A percentile compares a stretch with the other conserved stretches of the same genome.
These are phyloP conservation scores for Latrodectus hesperus DNA, from an alignment of 2,888 invertebrate species.

Conservation along the genomic window DNA sequence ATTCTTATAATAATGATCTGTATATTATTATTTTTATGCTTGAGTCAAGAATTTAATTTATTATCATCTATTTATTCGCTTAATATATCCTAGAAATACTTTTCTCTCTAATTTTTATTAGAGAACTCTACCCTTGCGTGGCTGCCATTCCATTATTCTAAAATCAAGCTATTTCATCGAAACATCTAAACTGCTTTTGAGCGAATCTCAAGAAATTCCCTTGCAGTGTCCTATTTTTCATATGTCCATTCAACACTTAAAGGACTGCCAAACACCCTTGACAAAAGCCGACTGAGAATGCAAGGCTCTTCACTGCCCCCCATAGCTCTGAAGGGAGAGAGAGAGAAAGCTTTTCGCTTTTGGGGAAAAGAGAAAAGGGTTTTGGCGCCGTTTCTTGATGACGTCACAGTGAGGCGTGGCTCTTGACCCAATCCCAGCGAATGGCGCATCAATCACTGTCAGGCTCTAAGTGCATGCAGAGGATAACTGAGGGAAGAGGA, in stretches of 20 bases:
- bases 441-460: conserved; percentile 63
- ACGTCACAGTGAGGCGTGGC: conserved; percentile 52
- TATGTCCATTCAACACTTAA: neutral
- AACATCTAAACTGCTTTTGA: neutral
- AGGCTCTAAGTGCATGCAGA: conserved; percentile 54
- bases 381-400: conserved; percentile 52
- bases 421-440: conserved; percentile 65
- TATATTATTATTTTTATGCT: no score
- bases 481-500: neutral
- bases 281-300: neutral
- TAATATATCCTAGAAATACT: no score
- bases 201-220: neutral
- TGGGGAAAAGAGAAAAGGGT: conserved; percentile 31
- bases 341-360: conserved; percentile 1
- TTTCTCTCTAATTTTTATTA: no score
- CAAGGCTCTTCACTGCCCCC: neutral
- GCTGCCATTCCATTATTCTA: no score
- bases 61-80: no score
- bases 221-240: neutral
- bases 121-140: no score
- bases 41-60: no score
- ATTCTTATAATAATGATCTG: no score
- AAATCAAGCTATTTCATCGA: no score
- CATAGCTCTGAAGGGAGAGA: neutral
- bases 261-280: neutral